Conservation (phyloP, 2,113 vertebrate genomes). For the Gnathonemus echidnorhynchus region DNA sequence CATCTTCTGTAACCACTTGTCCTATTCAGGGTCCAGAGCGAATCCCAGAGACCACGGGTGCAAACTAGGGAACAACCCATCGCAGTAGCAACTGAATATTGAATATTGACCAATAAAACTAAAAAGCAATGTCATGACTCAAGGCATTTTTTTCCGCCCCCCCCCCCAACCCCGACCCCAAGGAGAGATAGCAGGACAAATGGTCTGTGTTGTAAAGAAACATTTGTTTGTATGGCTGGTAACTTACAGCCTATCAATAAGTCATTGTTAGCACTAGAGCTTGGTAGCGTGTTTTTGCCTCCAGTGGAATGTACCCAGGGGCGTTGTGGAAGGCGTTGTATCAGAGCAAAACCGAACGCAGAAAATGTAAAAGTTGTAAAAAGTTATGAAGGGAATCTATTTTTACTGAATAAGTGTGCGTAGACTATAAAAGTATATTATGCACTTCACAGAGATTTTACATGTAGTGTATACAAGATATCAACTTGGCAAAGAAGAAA, state of each 20-base stretch:
- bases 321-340: constrained; percentile 1
- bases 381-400: not conserved
- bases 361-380: not conserved
- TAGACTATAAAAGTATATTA: not conserved
- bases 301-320: not conserved
- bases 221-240: constrained; percentile 37
- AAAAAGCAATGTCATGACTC: constrained; percentile 38
- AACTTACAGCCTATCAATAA: constrained; percentile 12
- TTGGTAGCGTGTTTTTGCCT: constrained; percentile 6
- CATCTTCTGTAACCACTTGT: not conserved
- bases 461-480: not conserved
- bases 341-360: not conserved
- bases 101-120: constrained; percentile 1
- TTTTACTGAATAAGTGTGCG: not conserved
- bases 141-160: constrained; percentile 28
- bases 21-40: not conserved
- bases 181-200: constrained; percentile 36
- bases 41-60: not conserved
- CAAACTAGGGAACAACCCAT: not conserved
- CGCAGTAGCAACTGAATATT: not conserved
- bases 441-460: not conserved
- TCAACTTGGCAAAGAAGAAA: not conserved
- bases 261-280: constrained; percentile 9
- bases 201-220: constrained; percentile 47
- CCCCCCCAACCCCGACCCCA: not conserved